Conservation (phyloP, 2,797 vertebrate species). For the Sebastes taczanowskii region DNA sequence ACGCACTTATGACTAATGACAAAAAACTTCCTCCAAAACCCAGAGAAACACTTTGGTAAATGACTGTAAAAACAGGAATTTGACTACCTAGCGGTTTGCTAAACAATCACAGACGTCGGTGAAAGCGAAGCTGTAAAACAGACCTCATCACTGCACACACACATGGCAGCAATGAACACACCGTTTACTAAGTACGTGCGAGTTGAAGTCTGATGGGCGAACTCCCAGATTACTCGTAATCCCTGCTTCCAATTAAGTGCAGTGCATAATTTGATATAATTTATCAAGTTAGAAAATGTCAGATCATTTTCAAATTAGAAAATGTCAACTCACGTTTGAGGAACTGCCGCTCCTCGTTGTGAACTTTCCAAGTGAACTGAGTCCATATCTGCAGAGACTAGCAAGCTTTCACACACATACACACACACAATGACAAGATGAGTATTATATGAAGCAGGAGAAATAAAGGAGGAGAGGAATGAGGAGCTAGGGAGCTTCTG, state of each 20-base stretch:
- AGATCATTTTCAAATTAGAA: constrained; percentile 34
- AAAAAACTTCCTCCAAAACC: constrained; percentile 42
- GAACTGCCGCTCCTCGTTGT: constrained; percentile 4
- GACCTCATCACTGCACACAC: constrained; percentile 49
- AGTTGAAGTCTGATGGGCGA: constrained; percentile 23
- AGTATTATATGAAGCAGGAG: background rate
- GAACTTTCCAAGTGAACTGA: constrained; percentile 2
- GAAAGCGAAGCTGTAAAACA: constrained; percentile 55
- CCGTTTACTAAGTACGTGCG: constrained; percentile 43
- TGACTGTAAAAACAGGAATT: constrained; percentile 66
- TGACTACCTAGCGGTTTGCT: constrained; percentile 58
- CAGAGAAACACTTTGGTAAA: constrained; percentile 64
- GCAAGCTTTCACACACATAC: background rate
- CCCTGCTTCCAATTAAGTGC: constrained; percentile 49
- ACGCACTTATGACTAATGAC: constrained; percentile 57
- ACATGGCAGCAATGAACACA: constrained; percentile 61
- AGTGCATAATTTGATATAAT: constrained; percentile 42
- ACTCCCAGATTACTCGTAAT: constrained; percentile 41
- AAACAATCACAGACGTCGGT: constrained; percentile 54
- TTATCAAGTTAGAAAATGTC: constrained; percentile 36
- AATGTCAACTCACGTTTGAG: constrained; percentile 32
- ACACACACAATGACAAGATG: background rate
- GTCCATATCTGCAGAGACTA: background rate
- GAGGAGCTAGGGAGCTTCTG: background rate
- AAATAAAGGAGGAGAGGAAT: background rate